These are phyloP conservation scores for Ptychochromis oligacanthus DNA, from an alignment of 2,113 vertebrate genomes.

Conservation along the genomic window DNA sequence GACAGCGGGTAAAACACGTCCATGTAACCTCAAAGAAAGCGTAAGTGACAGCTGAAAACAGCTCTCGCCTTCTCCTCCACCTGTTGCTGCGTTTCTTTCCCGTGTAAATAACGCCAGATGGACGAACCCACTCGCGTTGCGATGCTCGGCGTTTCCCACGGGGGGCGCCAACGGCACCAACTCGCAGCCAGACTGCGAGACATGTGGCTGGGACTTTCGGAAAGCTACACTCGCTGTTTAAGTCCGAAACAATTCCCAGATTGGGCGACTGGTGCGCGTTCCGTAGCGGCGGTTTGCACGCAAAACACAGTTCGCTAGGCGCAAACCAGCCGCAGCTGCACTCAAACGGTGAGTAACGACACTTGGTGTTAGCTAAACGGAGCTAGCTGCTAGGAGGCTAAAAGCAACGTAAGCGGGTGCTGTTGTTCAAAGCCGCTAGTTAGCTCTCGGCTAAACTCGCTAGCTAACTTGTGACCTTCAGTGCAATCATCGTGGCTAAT, in stretches of 20 bases:
- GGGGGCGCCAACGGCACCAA: slow-evolving; percentile 44
- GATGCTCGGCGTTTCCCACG: slow-evolving; percentile 11
- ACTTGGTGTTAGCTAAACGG: slow-evolving; percentile 18
- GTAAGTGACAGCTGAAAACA: background rate
- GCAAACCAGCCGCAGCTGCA: slow-evolving; percentile 22
- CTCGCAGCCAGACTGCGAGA: slow-evolving; percentile 54
- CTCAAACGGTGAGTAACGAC: slow-evolving; percentile 58
- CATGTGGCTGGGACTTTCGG: slow-evolving; percentile 77
- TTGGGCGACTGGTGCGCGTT: slow-evolving; percentile 9
- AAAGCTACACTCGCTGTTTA: slow-evolving; percentile 59
- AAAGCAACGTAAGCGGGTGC: slow-evolving; percentile 70
- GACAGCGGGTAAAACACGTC: background rate
- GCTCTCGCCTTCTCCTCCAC: background rate
- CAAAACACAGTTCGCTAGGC: background rate
- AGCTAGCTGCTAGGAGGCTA: slow-evolving; percentile 56
- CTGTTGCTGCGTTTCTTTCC: slow-evolving; percentile 3
- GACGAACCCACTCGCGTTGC: background rate
- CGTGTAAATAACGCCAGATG: background rate
- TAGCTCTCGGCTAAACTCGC: slow-evolving; percentile 48
- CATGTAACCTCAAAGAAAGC: background rate
- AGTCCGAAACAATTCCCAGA: slow-evolving; percentile 26
- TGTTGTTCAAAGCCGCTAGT: slow-evolving; percentile 66
- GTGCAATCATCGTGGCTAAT: slow-evolving; percentile 25
- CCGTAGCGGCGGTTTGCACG: slow-evolving; percentile 5
- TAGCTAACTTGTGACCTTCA: slow-evolving; percentile 71